Evolutionary conservation across 2,888 invertebrate species (phyloP).

Genomic region (Clepsis dumicolana): DNA sequence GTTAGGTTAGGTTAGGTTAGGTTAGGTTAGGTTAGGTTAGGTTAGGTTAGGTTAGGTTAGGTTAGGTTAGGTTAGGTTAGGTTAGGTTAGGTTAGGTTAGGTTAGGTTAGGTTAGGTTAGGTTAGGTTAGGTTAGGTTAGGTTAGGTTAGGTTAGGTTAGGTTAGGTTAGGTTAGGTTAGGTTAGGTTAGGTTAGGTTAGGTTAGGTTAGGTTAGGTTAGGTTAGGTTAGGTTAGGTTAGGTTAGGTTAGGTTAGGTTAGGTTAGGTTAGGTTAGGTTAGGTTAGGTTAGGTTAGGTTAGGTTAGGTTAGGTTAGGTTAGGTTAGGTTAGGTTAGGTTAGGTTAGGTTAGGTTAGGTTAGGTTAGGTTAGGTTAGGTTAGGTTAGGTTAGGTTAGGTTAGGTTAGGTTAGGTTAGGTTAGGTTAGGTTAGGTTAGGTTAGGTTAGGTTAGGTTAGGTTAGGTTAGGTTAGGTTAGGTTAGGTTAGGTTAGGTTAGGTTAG

Average conservation of each 20-base stretch:
- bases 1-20: slow-evolving; percentile 8
- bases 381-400: slow-evolving; percentile 8
- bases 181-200: slow-evolving; percentile 8
- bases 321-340: slow-evolving; percentile 8
- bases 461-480: slow-evolving; percentile 8
- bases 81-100: slow-evolving; percentile 1
- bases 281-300: slow-evolving; percentile 8
- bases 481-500: slow-evolving; percentile 8
- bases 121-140: slow-evolving; percentile 8
- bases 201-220: slow-evolving; percentile 8
- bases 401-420: slow-evolving; percentile 4
- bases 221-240: slow-evolving; percentile 8
- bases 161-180: slow-evolving; percentile 8
- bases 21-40: slow-evolving; percentile 8
- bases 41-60: slow-evolving; percentile 8
- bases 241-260: slow-evolving; percentile 3
- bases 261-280: slow-evolving; percentile 6
- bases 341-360: slow-evolving; percentile 8
- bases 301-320: slow-evolving; percentile 8
- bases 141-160: slow-evolving; percentile 8
- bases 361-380: slow-evolving; percentile 8
- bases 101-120: slow-evolving; percentile 8
- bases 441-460: slow-evolving; percentile 8
- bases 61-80: slow-evolving; percentile 8
- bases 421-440: slow-evolving; percentile 5